A percentile compares a stretch with the other conserved stretches of the same genome.
Conservation (phyloP, 2,888 invertebrate genomes). For the Palloptera scutellata region DNA sequence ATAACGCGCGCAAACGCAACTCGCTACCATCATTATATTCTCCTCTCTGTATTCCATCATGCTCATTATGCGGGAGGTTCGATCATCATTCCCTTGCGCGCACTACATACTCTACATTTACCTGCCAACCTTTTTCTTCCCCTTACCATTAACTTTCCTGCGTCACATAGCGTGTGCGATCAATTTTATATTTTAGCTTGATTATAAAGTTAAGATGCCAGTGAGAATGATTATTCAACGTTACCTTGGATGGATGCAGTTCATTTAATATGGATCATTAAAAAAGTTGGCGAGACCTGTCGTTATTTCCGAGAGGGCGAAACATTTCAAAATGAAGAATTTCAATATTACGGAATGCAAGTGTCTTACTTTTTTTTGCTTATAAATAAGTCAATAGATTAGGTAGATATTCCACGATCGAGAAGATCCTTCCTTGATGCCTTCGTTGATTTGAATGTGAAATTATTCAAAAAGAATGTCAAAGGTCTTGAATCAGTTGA, state of each 20-base stretch:
- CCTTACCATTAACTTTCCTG: slow-evolving; percentile 1
- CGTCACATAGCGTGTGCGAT: slow-evolving; percentile 29
- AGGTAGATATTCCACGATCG: too few species aligned
- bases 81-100: background rate
- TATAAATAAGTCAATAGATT: too few species aligned
- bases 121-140: background rate
- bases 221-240: too few species aligned
- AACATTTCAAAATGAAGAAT: too few species aligned
- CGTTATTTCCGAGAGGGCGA: too few species aligned
- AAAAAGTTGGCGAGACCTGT: background rate
- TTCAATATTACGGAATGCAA: too few species aligned
- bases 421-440: too few species aligned
- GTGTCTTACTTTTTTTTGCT: too few species aligned
- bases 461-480: too few species aligned
- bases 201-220: slow-evolving; percentile 21
- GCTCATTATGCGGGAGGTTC: slow-evolving; percentile 29
- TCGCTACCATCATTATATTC: background rate
- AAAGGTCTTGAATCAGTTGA: too few species aligned
- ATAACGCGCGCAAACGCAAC: slow-evolving; percentile 3
- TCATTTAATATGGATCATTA: slow-evolving; percentile 35
- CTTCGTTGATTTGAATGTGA: too few species aligned
- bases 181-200: slow-evolving; percentile 18
- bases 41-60: background rate
- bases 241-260: background rate
- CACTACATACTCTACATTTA: too few species aligned